Conservation (phyloP, 2,113 vertebrate species). For the Calyptomena viridis region DNA sequence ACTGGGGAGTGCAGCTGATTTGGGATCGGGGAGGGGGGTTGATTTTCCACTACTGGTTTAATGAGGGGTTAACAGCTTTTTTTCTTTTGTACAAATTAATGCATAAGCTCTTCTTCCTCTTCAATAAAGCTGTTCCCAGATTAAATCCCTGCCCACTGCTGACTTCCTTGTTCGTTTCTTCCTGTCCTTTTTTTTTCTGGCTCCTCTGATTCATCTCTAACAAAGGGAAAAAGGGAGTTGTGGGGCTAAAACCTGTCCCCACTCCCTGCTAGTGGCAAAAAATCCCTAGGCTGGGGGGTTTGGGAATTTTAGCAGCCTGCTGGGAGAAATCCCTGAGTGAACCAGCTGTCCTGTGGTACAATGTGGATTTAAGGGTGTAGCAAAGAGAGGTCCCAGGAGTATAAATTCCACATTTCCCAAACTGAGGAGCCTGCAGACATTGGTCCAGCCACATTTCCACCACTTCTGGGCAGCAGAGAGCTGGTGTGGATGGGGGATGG, state of each 20-base stretch:
- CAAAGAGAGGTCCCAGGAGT: background rate
- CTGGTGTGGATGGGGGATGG: background rate
- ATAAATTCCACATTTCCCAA: background rate
- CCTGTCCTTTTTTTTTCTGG: background rate
- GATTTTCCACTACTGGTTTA: background rate
- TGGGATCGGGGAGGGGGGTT: fast-evolving
- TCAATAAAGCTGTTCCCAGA: conserved; percentile 13
- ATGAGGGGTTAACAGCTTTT: background rate
- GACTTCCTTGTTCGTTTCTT: background rate
- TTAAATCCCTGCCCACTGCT: background rate
- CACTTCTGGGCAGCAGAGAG: background rate
- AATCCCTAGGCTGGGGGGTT: background rate
- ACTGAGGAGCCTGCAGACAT: background rate
- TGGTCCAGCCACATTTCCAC: background rate
- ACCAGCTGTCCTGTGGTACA: fast-evolving
- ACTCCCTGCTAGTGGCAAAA: background rate
- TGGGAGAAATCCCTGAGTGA: background rate
- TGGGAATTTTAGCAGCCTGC: background rate
- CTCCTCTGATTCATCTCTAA: background rate
- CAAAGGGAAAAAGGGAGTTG: background rate
- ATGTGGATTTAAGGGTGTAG: background rate
- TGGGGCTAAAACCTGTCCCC: background rate
- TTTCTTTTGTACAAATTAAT: background rate
- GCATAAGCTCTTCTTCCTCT: background rate
- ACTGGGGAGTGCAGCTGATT: fast-evolving